Evolutionary conservation across 2,888 invertebrate species (phyloP), one percentile per base, ranked within the genome.

Genomic region (Fragum fragum): DNA sequence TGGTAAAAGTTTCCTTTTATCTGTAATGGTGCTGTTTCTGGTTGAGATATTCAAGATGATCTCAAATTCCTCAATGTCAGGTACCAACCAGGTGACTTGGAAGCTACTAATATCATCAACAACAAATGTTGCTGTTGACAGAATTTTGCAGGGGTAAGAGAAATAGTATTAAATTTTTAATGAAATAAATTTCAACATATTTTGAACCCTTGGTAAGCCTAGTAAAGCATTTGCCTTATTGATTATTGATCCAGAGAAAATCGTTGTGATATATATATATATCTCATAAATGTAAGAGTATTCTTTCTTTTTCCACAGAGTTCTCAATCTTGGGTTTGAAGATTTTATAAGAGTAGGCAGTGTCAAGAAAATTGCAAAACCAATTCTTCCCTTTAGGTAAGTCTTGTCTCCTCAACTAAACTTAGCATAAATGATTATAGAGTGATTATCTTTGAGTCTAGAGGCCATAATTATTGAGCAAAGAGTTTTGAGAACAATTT

Each of bases 121-220:
- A n/a, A 93, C 93, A 52, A 93, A 93, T 85, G 93, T 93, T 16
- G 93, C 93, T 72, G 93, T 93, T 6, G 93, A 93, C 81, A 85
- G 91, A 57, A 89, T 92, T 16, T 83, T 92, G 3, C 81, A 79
- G 32, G 89, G 91, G 92, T 92, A 78, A 53, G 88, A 47, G 3
- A n/a, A n/a, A n/a, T n/a, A n/a, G n/a, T n/a, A n/a, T n/a, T n/a
- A n/a, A n/a, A n/a, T n/a, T n/a, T n/a, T n/a, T n/a, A n/a, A n/a
- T n/a, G n/a, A n/a, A n/a, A n/a, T n/a, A n/a, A n/a, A n/a, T n/a
- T n/a, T n/a, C n/a, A n/a, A n/a, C n/a, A n/a, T n/a, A n/a, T n/a
- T n/a, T n/a, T n/a, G n/a, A n/a, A n/a, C n/a, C n/a, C n/a, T n/a
- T n/a, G n/a, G n/a, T n/a, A n/a, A n/a, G n/a, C n/a, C n/a, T n/a